These are phyloP conservation scores for Thumatha senex DNA, from an alignment of 2,888 invertebrate species.

Conservation along the genomic window DNA sequence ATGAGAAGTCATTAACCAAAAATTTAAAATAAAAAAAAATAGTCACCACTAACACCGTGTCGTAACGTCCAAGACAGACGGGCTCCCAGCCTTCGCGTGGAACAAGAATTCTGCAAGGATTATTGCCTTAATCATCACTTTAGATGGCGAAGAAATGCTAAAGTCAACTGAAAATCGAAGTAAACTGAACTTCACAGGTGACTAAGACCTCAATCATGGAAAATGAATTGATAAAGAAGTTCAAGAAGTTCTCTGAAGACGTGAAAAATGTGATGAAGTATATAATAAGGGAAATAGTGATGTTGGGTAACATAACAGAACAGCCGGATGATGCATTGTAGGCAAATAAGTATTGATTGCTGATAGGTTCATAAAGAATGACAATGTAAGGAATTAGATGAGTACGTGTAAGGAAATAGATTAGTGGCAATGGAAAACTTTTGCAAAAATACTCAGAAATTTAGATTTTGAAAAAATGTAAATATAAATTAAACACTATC, in stretches of 20 bases:
- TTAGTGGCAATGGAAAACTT: too few species aligned
- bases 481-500: too few species aligned
- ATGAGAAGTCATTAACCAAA: background rate
- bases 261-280: background rate
- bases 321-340: too few species aligned
- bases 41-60: conserved; percentile 5
- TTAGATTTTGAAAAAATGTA: too few species aligned
- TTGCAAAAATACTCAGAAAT: too few species aligned
- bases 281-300: too few species aligned
- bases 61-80: conserved; percentile 1
- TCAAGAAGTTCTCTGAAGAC: background rate
- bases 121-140: background rate
- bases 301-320: too few species aligned
- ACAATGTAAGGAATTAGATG: too few species aligned
- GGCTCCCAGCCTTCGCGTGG: conserved; percentile 1
- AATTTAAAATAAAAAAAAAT: background rate
- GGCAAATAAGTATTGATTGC: too few species aligned
- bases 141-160: conserved; percentile 2
- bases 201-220: background rate
- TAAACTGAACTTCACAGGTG: background rate
- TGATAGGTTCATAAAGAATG: too few species aligned
- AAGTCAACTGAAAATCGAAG: background rate
- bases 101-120: background rate
- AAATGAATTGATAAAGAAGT: background rate
- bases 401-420: too few species aligned